Evolutionary conservation across 2,888 invertebrate species (phyloP).

Genomic region (Philaethria dido): DNA sequence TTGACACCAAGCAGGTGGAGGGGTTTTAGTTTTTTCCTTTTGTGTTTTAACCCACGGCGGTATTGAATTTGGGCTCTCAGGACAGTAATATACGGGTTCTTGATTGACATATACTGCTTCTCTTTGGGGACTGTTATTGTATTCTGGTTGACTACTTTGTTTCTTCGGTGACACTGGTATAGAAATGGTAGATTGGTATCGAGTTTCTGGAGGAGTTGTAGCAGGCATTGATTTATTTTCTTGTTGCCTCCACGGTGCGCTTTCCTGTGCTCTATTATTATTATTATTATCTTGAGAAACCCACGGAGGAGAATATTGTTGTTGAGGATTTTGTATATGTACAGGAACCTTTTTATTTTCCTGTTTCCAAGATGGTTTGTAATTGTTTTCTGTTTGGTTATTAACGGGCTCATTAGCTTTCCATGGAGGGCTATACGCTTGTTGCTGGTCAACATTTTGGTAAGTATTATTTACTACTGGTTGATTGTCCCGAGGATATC

Average conservation of each 20-base stretch:
- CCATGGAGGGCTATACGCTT: conserved; percentile 67
- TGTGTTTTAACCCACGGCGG: conserved; percentile 78
- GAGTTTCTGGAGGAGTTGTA: conserved; percentile 60
- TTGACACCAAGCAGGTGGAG: conserved; percentile 77
- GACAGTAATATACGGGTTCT: conserved; percentile 75
- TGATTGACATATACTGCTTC: conserved; percentile 76
- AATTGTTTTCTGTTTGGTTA: conserved; percentile 56
- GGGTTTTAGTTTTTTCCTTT: conserved; percentile 79
- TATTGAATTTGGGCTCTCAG: conserved; percentile 75
- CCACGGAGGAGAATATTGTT: conserved; percentile 67
- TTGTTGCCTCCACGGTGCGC: conserved; percentile 61
- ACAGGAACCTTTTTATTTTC: conserved; percentile 55
- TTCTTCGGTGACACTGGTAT: conserved; percentile 75
- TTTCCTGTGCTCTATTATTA: conserved; percentile 62
- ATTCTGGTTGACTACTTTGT: conserved; percentile 63
- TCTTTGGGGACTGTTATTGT: conserved; percentile 62
- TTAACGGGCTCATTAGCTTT: conserved; percentile 65
- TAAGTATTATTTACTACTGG: conserved; percentile 59
- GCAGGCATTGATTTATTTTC: conserved; percentile 55
- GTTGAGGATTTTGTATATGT: conserved; percentile 50
- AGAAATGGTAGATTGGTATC: conserved; percentile 78
- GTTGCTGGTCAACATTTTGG: conserved; percentile 58
- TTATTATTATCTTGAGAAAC: conserved; percentile 62
- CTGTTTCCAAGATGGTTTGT: conserved; percentile 66
- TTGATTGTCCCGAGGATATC: conserved; percentile 62